Percentiles rank a stretch among this genome's conserved stretches.
Evolutionary conservation across 2,797 vertebrate genomes (phyloP).

Genomic region (Spinibarbus caldwelli): DNA sequence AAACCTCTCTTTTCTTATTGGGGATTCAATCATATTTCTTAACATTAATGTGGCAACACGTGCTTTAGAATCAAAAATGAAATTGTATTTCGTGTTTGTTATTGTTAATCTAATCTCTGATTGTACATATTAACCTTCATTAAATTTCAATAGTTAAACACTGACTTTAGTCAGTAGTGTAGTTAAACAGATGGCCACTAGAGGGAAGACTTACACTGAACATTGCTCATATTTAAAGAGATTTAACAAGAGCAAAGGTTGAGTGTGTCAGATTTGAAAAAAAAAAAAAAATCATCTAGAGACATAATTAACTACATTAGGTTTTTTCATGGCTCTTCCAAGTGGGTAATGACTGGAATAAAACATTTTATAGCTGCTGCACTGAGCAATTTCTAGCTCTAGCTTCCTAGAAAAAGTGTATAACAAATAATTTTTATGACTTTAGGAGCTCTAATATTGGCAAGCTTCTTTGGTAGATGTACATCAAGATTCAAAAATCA

Average conservation of each 20-base stretch:
- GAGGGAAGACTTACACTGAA: conserved; percentile 11
- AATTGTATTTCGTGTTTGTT: not conserved
- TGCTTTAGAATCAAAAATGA: not conserved
- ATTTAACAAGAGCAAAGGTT: not conserved
- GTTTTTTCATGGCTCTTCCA: not conserved
- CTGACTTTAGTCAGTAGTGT: not conserved
- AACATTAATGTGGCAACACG: not conserved
- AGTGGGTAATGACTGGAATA: not conserved
- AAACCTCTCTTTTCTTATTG: not conserved
- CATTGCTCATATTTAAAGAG: not conserved
- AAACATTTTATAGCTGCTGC: not conserved
- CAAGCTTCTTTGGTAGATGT: not conserved
- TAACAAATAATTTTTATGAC: not conserved
- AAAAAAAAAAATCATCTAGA: not conserved
- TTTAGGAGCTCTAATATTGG: not conserved
- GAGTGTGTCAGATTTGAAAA: not conserved
- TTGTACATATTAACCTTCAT: not conserved
- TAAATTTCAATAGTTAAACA: not conserved
- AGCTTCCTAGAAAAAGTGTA: not conserved
- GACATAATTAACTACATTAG: not conserved
- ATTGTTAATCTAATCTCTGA: not conserved
- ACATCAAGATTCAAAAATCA: not conserved
- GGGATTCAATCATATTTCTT: not conserved
- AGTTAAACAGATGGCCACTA: conserved; percentile 12
- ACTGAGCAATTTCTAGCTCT: not conserved